These are phyloP conservation scores for Hirtodrosophila duncani DNA, from an alignment of 2,888 invertebrate species.

Conservation along the genomic window DNA sequence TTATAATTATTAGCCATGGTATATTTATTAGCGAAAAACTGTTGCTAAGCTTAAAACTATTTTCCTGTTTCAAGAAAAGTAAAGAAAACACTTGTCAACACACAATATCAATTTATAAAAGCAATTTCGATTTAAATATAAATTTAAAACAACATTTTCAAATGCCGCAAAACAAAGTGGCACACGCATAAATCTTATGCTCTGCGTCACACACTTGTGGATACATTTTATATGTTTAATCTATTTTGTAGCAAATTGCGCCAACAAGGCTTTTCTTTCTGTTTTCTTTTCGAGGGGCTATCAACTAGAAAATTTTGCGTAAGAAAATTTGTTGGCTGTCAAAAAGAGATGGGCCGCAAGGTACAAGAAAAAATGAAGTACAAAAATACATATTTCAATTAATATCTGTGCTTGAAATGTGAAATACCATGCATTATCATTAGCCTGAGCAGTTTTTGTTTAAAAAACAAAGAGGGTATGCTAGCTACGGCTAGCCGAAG, in stretches of 20 bases:
- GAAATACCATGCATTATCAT: conserved; percentile 53
- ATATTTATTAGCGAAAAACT: no score
- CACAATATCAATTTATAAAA: conserved; percentile 56
- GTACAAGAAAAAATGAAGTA: no score
- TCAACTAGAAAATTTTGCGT: conserved; percentile 59
- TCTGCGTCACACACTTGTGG: conserved; percentile 35
- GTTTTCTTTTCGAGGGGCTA: no score
- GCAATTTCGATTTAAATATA: conserved; percentile 38
- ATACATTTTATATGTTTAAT: conserved; percentile 11
- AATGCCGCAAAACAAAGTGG: conserved; percentile 47
- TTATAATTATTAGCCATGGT: no score
- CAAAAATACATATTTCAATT: conserved; percentile 31
- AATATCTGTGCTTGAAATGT: conserved; percentile 16
- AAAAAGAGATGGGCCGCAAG: conserved; percentile 10
- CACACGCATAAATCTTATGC: conserved; percentile 67
- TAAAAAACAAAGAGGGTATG: conserved; percentile 2
- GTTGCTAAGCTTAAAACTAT: conserved; percentile 1
- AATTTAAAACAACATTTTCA: conserved; percentile 11
- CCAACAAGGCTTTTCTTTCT: conserved; percentile 41
- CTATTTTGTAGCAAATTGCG: conserved; percentile 42
- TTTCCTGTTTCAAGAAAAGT: conserved; percentile 10
- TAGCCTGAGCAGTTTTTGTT: conserved; percentile 24
- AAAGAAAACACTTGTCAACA: conserved; percentile 16
- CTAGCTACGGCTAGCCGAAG: no score
- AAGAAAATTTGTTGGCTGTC: conserved; percentile 32